phyloP scores from a whole-genome alignment of 1,140 invertebrate species.

The Danaus melanippus region DNA sequence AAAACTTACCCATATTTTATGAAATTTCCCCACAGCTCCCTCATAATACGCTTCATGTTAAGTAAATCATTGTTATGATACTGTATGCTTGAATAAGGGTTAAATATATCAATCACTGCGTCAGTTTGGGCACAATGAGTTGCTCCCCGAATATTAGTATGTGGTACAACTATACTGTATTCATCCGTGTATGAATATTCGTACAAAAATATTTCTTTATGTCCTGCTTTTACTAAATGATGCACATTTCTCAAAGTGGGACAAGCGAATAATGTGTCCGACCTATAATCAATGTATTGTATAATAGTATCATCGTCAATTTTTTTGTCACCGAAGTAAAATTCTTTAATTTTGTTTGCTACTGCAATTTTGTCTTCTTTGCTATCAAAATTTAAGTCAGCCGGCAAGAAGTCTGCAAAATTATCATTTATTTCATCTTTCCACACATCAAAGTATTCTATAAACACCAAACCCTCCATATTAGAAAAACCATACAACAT shows the following conservation, averaged over 20 bases:
- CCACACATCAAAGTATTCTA: conserved; percentile 29
- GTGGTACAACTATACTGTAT: conserved; percentile 22
- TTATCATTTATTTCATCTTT: conserved; percentile 45
- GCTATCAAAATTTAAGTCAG: conserved; percentile 35
- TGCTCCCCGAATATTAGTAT: conserved; percentile 22
- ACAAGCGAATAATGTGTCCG: conserved; percentile 40
- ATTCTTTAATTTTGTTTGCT: conserved; percentile 25
- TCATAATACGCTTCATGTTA: conserved; percentile 17
- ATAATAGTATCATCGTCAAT: conserved; percentile 31
- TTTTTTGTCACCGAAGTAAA: conserved; percentile 31
- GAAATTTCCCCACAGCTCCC: conserved; percentile 25
- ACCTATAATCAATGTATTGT: conserved; percentile 36
- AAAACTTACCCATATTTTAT: conserved; percentile 22
- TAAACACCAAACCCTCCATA: conserved; percentile 39
- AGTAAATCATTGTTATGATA: not conserved
- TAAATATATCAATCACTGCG: conserved; percentile 11
- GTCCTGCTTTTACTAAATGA: conserved; percentile 29
- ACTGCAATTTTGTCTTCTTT: conserved; percentile 24
- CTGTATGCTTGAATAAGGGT: conserved; percentile 15
- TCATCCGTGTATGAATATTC: conserved; percentile 37
- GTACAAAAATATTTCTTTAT: conserved; percentile 41
- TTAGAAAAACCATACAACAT: conserved; percentile 41
- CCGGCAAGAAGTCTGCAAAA: conserved; percentile 42
- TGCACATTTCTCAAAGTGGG: conserved; percentile 28
- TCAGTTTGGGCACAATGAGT: conserved; percentile 15